Percentiles rank a stretch among this genome's conserved stretches.
phyloP scores from a whole-genome alignment of 2,888 invertebrate species.

The Stomorhina lunata region DNA sequence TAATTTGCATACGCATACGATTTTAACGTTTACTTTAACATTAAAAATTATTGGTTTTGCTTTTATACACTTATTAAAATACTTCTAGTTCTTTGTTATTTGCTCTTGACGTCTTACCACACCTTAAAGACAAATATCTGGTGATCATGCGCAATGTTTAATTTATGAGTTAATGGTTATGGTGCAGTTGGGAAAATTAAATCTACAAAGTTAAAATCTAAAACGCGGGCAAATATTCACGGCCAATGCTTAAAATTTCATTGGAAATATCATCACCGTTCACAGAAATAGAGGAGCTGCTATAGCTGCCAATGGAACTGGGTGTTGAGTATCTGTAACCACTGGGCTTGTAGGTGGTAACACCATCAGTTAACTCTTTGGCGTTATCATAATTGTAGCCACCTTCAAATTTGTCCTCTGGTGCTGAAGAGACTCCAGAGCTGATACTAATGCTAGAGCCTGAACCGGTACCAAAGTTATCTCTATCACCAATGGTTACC shows the following conservation, averaged over 20 bases:
- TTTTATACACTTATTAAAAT: too few relatives aligned
- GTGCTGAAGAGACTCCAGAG: not conserved
- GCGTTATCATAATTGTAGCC: constrained; percentile 1
- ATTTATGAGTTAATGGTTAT: not conserved
- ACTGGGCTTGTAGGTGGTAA: not conserved
- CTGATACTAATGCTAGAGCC: not conserved
- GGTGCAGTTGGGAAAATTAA: not conserved
- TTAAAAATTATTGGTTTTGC: not conserved
- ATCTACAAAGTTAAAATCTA: not conserved
- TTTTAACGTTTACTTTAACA: not conserved
- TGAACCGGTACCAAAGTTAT: not conserved
- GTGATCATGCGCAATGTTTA: constrained; percentile 4
- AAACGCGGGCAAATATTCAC: constrained; percentile 52
- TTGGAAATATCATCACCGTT: constrained; percentile 54
- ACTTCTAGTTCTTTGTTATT: not conserved
- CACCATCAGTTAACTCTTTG: too few relatives aligned
- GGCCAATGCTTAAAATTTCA: constrained; percentile 12
- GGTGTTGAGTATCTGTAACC: not conserved
- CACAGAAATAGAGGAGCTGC: not conserved
- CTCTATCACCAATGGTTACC: not conserved
- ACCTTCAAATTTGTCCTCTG: not conserved
- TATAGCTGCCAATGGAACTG: not conserved
- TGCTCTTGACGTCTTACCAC: too few relatives aligned
- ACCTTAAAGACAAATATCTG: not conserved
- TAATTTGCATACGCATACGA: not conserved